A percentile compares a stretch with the other conserved stretches of the same genome.
Evolutionary conservation across 2,888 invertebrate genomes (phyloP).

Genomic region (Leucophenga montana): DNA sequence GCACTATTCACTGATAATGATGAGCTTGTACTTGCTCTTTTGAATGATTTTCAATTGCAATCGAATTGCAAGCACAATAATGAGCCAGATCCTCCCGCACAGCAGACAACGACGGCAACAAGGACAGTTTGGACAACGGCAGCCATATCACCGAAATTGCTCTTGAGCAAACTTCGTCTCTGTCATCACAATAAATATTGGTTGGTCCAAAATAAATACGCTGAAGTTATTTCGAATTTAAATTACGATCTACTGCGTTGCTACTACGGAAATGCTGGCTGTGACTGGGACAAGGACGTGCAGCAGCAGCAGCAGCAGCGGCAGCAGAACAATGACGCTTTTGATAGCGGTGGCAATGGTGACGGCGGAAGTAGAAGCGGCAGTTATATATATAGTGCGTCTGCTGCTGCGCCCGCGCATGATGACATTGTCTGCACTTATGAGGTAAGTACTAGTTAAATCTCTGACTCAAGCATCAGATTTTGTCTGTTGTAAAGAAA

Average conservation of each 20-base stretch:
- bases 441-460: constrained; percentile 71
- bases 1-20: constrained; percentile 68
- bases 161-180: constrained; percentile 72
- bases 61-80: constrained; percentile 61
- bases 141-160: constrained; percentile 71
- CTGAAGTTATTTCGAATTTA: constrained; percentile 73
- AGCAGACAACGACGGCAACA: constrained; percentile 25
- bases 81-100: constrained; percentile 46
- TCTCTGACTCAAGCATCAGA: constrained; percentile 46
- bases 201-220: constrained; percentile 74
- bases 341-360: constrained; percentile 29
- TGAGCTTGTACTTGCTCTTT: constrained; percentile 71
- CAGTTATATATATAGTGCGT: constrained; percentile 24
- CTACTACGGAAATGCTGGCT: constrained; percentile 66
- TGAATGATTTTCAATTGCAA: constrained; percentile 72
- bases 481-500: not conserved
- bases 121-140: constrained; percentile 8
- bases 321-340: constrained; percentile 15
- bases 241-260: constrained; percentile 70
- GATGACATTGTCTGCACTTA: constrained; percentile 68
- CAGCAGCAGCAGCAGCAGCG: not conserved
- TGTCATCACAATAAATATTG: constrained; percentile 74
- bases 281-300: constrained; percentile 48
- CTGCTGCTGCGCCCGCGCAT: constrained; percentile 38
- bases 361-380: constrained; percentile 26